A percentile compares a stretch with the other conserved stretches of the same genome.
Conservation (phyloP, 2,113 vertebrate species). For the Prionailurus viverrinus region DNA sequence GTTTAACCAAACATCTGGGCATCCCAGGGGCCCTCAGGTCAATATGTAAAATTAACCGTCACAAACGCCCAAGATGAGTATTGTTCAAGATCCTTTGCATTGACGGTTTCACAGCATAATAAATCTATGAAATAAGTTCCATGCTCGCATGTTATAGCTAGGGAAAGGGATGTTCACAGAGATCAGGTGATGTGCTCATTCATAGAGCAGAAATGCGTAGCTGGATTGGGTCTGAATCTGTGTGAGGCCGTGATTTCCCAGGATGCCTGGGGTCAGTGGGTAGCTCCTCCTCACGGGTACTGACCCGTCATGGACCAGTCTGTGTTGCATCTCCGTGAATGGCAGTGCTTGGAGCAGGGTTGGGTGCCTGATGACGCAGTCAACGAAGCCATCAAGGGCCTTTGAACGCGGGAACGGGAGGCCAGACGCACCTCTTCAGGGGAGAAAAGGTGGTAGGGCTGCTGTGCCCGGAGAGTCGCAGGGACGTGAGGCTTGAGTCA, state of each 20-base stretch:
- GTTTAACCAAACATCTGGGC: neutral
- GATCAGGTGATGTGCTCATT: neutral
- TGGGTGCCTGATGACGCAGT: neutral
- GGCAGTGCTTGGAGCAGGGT: neutral
- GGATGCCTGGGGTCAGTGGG: neutral
- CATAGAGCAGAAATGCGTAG: neutral
- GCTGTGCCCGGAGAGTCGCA: too few relatives aligned
- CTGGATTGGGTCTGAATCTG: neutral
- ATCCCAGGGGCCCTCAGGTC: neutral
- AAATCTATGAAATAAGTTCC: neutral
- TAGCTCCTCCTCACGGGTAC: neutral
- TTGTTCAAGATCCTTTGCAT: neutral
- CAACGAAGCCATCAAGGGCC: neutral
- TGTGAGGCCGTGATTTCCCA: neutral
- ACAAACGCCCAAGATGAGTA: neutral
- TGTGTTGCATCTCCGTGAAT: neutral
- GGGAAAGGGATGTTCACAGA: neutral
- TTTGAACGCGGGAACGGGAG: neutral
- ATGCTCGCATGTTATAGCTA: neutral
- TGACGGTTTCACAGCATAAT: neutral
- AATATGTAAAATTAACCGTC: neutral
- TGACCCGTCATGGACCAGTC: neutral
- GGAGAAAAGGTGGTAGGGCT: neutral
- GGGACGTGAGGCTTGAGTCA: neutral
- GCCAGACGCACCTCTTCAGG: fast-evolving